Conservation (phyloP, 2,888 invertebrate genomes). For the Cheilosia soror region DNA sequence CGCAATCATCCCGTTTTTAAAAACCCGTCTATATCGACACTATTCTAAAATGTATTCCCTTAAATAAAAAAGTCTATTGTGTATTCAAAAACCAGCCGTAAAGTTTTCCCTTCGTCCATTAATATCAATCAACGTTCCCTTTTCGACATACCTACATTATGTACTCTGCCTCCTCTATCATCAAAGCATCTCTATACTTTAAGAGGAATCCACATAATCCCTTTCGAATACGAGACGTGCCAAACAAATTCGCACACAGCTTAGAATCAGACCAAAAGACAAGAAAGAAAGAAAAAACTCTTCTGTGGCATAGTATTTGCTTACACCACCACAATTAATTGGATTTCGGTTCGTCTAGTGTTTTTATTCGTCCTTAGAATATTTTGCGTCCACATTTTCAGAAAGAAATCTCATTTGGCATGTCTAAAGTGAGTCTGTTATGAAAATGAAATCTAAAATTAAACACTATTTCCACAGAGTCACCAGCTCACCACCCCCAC, state of each 20-base stretch:
- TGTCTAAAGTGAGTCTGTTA: slow-evolving; percentile 11
- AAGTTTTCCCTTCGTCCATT: slow-evolving; percentile 25
- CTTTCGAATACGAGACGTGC: slow-evolving; percentile 62
- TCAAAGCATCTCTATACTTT: slow-evolving; percentile 31
- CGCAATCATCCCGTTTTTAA: too few species aligned
- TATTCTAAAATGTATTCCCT: too few species aligned
- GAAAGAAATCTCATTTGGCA: not conserved
- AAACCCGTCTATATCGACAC: too few species aligned
- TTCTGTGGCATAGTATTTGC: slow-evolving; percentile 51
- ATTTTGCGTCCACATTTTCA: slow-evolving; percentile 7
- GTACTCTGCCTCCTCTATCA: not conserved
- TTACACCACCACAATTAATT: slow-evolving; percentile 63
- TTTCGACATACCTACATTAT: not conserved
- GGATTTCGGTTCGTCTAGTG: slow-evolving; percentile 46
- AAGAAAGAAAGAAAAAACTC: slow-evolving; percentile 34
- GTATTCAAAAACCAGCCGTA: not conserved
- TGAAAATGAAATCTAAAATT: slow-evolving; percentile 17
- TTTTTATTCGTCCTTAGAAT: not conserved
- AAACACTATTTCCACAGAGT: slow-evolving; percentile 27
- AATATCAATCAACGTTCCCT: slow-evolving; percentile 39
- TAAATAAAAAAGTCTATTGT: not conserved
- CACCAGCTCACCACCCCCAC: slow-evolving; percentile 17
- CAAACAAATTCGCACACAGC: slow-evolving; percentile 69
- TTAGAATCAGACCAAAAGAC: slow-evolving; percentile 42
- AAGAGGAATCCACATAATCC: slow-evolving; percentile 58